A percentile compares a stretch with the other conserved stretches of the same genome.
phyloP scores from a whole-genome alignment of 2,888 invertebrate genomes.

The Agrilus biguttatus region DNA sequence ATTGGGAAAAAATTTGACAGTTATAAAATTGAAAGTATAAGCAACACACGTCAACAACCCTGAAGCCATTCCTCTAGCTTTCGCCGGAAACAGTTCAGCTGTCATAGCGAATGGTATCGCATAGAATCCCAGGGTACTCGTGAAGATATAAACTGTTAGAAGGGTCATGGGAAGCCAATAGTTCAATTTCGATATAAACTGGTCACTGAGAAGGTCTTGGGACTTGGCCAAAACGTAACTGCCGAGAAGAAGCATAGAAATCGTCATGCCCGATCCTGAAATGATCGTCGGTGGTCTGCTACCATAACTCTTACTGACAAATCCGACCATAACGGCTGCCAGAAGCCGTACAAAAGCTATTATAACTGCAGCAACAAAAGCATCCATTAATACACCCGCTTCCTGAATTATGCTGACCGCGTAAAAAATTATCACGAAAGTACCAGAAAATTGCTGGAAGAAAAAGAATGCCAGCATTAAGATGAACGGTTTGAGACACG shows the following conservation, averaged over 20 bases:
- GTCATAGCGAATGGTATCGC: constrained; percentile 42
- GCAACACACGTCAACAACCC: constrained; percentile 34
- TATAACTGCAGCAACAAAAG: constrained; percentile 34
- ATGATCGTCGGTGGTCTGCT: constrained; percentile 40
- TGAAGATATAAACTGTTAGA: constrained; percentile 35
- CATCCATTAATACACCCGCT: constrained; percentile 33
- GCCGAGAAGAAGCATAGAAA: constrained; percentile 36
- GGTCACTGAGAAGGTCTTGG: constrained; percentile 16
- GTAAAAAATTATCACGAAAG: constrained; percentile 41
- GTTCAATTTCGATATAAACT: constrained; percentile 14
- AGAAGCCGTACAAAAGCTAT: constrained; percentile 35
- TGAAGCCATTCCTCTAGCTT: constrained; percentile 36
- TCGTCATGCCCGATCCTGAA: constrained; percentile 41
- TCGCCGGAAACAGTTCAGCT: constrained; percentile 39
- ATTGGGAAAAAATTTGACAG: constrained; percentile 36
- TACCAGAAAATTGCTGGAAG: constrained; percentile 43
- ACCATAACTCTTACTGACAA: constrained; percentile 38
- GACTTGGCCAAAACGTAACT: constrained; percentile 26
- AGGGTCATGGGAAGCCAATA: constrained; percentile 29
- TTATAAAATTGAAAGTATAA: constrained; percentile 38
- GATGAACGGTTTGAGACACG: constrained; percentile 32
- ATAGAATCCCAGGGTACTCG: constrained; percentile 39
- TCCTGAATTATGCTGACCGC: constrained; percentile 36
- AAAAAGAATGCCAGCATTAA: constrained; percentile 37
- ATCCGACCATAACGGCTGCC: constrained; percentile 31